phyloP scores from a whole-genome alignment of 2,797 vertebrate genomes.

The Sebastes kiyomatsui region DNA sequence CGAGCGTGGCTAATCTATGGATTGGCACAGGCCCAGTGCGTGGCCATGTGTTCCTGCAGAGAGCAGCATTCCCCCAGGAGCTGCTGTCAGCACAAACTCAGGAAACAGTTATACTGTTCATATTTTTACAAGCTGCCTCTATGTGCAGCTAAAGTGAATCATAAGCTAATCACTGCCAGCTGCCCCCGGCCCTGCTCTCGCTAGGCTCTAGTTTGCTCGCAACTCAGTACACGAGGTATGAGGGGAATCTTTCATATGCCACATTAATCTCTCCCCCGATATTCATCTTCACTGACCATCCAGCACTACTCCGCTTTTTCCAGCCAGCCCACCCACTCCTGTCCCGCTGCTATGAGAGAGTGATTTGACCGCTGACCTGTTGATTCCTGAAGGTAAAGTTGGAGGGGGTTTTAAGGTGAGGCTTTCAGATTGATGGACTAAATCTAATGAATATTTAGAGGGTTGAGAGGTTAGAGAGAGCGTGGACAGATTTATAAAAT shows the following conservation, averaged over 20 bases:
- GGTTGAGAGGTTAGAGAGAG: conserved; percentile 6
- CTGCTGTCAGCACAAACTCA: conserved; percentile 94
- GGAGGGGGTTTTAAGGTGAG: conserved; percentile 26
- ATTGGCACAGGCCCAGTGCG: conserved; percentile 80
- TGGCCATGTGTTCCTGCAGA: conserved; percentile 88
- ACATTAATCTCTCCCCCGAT: conserved; percentile 78
- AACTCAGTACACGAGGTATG: conserved; percentile 81
- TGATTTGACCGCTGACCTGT: conserved; percentile 47
- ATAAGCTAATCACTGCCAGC: conserved; percentile 92
- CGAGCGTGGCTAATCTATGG: conserved; percentile 78
- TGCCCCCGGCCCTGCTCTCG: conserved; percentile 72
- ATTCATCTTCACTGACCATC: conserved; percentile 80
- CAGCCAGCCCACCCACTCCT: conserved; percentile 53
- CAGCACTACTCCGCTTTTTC: conserved; percentile 35
- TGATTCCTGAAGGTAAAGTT: conserved; percentile 29
- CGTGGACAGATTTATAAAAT: not conserved
- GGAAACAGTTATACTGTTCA: conserved; percentile 93
- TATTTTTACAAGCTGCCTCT: conserved; percentile 89
- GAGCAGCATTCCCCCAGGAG: conserved; percentile 82
- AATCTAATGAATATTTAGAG: conserved; percentile 26
- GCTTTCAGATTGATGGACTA: conserved; percentile 21
- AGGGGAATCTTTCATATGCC: conserved; percentile 85
- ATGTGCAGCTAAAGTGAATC: conserved; percentile 91
- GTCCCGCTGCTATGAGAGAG: conserved; percentile 41
- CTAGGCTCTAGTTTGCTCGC: conserved; percentile 28